Base-by-base conservation (phyloP, 2,888 invertebrate genomes). In the Zygaena filipendulae region DNA sequence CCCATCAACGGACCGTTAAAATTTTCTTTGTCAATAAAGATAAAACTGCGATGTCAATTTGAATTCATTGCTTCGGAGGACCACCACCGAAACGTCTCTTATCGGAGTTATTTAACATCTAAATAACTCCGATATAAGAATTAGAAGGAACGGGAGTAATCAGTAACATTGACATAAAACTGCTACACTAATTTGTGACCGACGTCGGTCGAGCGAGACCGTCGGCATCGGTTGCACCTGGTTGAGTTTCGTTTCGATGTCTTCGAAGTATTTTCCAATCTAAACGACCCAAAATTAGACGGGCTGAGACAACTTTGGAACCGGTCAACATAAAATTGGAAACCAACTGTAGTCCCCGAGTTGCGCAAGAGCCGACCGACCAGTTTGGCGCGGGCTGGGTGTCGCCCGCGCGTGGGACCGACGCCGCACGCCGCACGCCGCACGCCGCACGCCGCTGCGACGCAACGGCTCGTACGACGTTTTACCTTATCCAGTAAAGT, bases 261-360 rank as follows among this genome's bases (percentile, higher is more conserved):
- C 52, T 53, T 54, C 61, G 53, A 56, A 52, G 59, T 69, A 67
- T 72, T 74, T 74, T 75, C 74, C 70, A 72, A 75, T 74, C 72
- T 74, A 74, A 74, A 71, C 71, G 74, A 69, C 60, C 74, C 75
- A 69, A 77, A 75, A 75, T 75, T 74, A 75, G 75, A 75, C 75
- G n/a, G 75, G 72, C 71, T 72, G 59, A 68, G 69, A 71, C 75
- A 64, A 69, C 62, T 72, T 66, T 44, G 59, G 59, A 77, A 79
- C 77, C 77, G 77, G 77, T 79, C 75, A 77, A 79, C 77, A 75
- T 77, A 77, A 79, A 77, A 75, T 79, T 77, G 77, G 74, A 77
- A 77, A 77, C 77, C 72, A 68, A 74, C 63, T 71, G 72, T 74
- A 66, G 72, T 67, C 56, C 63, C 55, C 49, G 50, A 43, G 70